Evolutionary conservation across 2,888 invertebrate genomes (phyloP).

Genomic region (Macrostomum cliftonense): DNA sequence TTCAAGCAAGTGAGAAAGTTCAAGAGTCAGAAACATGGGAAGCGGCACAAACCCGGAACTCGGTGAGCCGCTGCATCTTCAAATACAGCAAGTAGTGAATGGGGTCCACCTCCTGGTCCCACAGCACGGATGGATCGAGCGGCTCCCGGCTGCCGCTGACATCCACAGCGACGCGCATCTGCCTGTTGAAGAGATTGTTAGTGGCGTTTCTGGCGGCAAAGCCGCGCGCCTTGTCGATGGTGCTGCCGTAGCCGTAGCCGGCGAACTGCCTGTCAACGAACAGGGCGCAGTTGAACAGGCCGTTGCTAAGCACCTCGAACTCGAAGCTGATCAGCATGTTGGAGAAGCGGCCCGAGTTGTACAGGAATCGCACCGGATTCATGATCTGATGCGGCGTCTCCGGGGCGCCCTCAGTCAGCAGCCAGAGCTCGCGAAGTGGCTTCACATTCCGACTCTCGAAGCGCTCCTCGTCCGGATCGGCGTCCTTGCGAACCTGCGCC

Average conservation of each 20-base stretch:
- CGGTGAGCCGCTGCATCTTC: too few species aligned
- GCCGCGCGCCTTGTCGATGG: constrained; percentile 3
- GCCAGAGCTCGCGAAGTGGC: constrained; percentile 8
- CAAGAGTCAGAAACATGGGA: too few species aligned
- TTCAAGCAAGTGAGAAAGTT: too few species aligned
- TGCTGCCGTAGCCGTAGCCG: neutral
- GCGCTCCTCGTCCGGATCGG: constrained; percentile 6
- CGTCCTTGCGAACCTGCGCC: too few species aligned
- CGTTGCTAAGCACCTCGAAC: constrained; percentile 2
- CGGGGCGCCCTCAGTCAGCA: neutral
- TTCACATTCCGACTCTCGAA: constrained; percentile 8
- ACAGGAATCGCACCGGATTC: neutral
- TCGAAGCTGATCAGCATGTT: constrained; percentile 9
- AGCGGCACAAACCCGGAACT: too few species aligned
- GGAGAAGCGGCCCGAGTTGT: constrained; percentile 7
- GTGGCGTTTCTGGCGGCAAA: neutral
- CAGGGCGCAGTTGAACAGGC: neutral
- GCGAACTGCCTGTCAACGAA: neutral
- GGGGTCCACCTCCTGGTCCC: too few species aligned
- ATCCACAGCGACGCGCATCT: too few species aligned
- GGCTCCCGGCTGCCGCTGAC: too few species aligned
- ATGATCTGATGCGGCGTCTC: too few species aligned
- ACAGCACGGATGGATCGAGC: too few species aligned
- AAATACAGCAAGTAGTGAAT: too few species aligned
- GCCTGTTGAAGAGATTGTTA: too few species aligned